phyloP scores from a whole-genome alignment of 2,797 vertebrate genomes.

The Parotocinclus haroldoi region DNA sequence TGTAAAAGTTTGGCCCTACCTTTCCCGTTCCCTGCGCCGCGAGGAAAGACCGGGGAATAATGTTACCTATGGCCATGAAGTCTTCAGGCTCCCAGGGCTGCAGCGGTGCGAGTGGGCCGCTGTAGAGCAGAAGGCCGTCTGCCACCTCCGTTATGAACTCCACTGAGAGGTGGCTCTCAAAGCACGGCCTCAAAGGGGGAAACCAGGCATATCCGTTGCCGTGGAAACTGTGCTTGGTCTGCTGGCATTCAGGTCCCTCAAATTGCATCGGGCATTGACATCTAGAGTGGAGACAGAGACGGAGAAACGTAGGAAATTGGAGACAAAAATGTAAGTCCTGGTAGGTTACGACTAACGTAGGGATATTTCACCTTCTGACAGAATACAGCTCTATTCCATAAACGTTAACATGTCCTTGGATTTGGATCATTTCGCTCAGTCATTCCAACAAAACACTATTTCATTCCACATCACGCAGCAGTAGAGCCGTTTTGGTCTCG shows the following conservation, averaged over 20 bases:
- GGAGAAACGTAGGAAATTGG: too few species aligned
- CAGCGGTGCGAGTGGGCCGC: conserved; percentile 70
- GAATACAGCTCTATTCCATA: too few species aligned
- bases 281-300: conserved; percentile 54
- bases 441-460: too few species aligned
- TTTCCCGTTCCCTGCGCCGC: not conserved
- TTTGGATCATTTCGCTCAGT: too few species aligned
- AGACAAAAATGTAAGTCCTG: conserved; percentile 11
- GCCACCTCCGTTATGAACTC: conserved; percentile 80
- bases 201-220: conserved; percentile 88
- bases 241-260: conserved; percentile 85
- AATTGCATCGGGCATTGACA: conserved; percentile 80
- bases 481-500: too few species aligned
- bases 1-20: too few species aligned
- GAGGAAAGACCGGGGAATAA: not conserved
- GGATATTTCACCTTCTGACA: too few species aligned
- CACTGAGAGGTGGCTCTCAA: conserved; percentile 79
- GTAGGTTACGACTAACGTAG: too few species aligned
- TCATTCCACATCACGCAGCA: too few species aligned
- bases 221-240: conserved; percentile 82
- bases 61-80: conserved; percentile 82
- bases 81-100: conserved; percentile 69
- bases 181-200: conserved; percentile 80
- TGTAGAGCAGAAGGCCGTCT: conserved; percentile 81
- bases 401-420: too few species aligned